Conservation (phyloP, 2,888 invertebrate species). For the Bombylius discolor region DNA sequence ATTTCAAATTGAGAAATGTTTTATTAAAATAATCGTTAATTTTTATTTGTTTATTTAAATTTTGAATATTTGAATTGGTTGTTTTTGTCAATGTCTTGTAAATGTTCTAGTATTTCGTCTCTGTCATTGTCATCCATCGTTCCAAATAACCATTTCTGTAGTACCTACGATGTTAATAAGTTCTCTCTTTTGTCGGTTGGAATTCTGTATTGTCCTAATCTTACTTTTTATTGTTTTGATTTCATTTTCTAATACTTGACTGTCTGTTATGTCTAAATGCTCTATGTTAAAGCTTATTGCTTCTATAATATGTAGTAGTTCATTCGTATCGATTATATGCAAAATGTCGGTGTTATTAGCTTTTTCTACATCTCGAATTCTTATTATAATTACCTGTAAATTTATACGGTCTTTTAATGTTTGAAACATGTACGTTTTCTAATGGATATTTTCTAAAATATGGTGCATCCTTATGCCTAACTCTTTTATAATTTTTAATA, state of each 20-base stretch:
- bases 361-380: slow-evolving; percentile 4
- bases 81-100: slow-evolving; percentile 2
- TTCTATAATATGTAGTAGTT: slow-evolving; percentile 5
- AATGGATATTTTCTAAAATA: slow-evolving; percentile 7
- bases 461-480: slow-evolving; percentile 10
- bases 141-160: slow-evolving; percentile 4
- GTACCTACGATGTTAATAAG: too few relatives aligned
- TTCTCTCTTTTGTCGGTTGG: too few relatives aligned
- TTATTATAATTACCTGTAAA: slow-evolving; percentile 10
- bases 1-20: too few relatives aligned
- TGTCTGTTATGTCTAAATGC: too few relatives aligned
- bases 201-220: too few relatives aligned
- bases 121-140: slow-evolving; percentile 8
- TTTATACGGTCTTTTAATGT: background rate
- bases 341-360: slow-evolving; percentile 8
- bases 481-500: slow-evolving; percentile 6
- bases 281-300: too few relatives aligned
- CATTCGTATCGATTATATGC: slow-evolving; percentile 9
- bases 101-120: slow-evolving; percentile 5
- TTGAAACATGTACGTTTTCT: too few relatives aligned
- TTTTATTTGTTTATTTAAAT: background rate
- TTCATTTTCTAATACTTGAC: too few relatives aligned
- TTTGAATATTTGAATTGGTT: slow-evolving; percentile 11
- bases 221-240: too few relatives aligned
- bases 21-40: too few relatives aligned